phyloP scores from a whole-genome alignment of 2,888 invertebrate genomes.

The Drosophila austrosaltans region DNA sequence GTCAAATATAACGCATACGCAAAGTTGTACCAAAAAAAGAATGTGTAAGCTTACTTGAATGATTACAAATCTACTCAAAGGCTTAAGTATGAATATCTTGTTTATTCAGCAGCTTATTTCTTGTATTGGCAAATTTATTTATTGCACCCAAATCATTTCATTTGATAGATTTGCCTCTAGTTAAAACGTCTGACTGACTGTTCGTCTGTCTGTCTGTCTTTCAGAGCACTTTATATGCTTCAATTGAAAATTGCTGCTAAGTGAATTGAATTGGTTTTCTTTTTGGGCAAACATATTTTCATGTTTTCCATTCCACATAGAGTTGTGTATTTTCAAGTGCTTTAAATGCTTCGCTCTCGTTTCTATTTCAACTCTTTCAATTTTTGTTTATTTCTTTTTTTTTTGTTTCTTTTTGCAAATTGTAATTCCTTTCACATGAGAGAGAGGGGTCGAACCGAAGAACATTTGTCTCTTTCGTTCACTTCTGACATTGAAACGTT shows the following conservation, averaged over 20 bases:
- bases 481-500: slow-evolving; percentile 20
- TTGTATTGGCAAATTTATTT: not conserved
- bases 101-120: not conserved
- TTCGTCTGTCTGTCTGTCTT: not conserved
- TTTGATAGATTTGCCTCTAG: slow-evolving; percentile 8
- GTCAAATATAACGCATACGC: not conserved
- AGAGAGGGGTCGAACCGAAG: slow-evolving; percentile 32
- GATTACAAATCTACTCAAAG: slow-evolving; percentile 6
- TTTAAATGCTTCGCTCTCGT: slow-evolving; percentile 2
- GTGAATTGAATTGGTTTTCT: slow-evolving; percentile 9
- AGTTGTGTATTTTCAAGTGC: slow-evolving; percentile 4
- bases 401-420: slow-evolving; percentile 6
- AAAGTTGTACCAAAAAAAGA: not conserved
- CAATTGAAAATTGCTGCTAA: slow-evolving; percentile 11
- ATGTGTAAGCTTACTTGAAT: not conserved
- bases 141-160: slow-evolving; percentile 4
- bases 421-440: slow-evolving; percentile 43
- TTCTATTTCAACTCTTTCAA: not conserved
- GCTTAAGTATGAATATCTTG: slow-evolving; percentile 5
- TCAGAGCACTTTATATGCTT: slow-evolving; percentile 7
- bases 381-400: no score
- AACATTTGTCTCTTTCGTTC: slow-evolving; percentile 38
- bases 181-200: not conserved
- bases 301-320: not conserved
- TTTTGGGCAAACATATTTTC: slow-evolving; percentile 14